These are phyloP conservation scores for Labia minor DNA, from an alignment of 2,888 invertebrate species.

Conservation along the genomic window DNA sequence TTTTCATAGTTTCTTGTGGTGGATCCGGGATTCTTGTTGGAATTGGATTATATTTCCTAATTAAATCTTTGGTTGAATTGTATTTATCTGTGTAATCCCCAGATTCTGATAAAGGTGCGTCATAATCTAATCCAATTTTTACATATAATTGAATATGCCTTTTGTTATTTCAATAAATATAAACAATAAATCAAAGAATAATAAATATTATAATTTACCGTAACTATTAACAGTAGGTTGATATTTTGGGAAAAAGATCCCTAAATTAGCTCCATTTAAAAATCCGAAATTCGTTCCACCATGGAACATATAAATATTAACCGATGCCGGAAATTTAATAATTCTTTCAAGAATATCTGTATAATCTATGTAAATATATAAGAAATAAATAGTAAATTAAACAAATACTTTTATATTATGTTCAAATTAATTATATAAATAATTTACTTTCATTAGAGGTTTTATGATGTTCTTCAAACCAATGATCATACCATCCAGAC, in stretches of 20 bases:
- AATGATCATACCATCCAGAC: constrained; percentile 52
- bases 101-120: constrained; percentile 42
- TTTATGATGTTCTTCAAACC: constrained; percentile 37
- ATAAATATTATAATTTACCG: constrained; percentile 31
- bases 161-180: too few relatives aligned
- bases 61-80: constrained; percentile 26
- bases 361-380: constrained; percentile 29
- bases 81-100: constrained; percentile 45
- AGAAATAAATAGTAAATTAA: not conserved
- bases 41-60: constrained; percentile 30
- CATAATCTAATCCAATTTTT: constrained; percentile 40
- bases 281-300: constrained; percentile 37
- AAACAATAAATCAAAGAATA: not conserved
- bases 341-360: constrained; percentile 27
- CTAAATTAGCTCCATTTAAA: constrained; percentile 26
- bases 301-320: constrained; percentile 37
- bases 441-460: constrained; percentile 28
- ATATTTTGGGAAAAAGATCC: constrained; percentile 22
- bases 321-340: constrained; percentile 33
- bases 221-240: constrained; percentile 39
- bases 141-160: too few relatives aligned
- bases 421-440: not conserved
- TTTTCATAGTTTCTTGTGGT: constrained; percentile 32
- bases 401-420: not conserved
- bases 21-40: constrained; percentile 32